Evolutionary conservation across 2,888 invertebrate genomes (phyloP).

Genomic region (Ennomos fuscantarius): DNA sequence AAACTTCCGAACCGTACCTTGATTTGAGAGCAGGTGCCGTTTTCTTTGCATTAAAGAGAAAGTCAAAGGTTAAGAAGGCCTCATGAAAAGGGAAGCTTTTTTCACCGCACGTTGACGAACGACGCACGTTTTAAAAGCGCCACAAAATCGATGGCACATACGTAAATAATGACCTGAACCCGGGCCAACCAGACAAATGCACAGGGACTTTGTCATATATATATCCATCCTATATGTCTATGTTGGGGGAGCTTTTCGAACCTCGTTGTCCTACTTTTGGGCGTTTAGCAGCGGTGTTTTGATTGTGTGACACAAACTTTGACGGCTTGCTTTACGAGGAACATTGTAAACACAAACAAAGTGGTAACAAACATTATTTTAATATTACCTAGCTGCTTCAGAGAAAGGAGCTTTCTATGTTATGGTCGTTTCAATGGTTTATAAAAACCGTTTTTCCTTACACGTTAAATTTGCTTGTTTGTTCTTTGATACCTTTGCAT

Average conservation of each 20-base stretch:
- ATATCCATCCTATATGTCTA: background rate
- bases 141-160: conserved; percentile 13
- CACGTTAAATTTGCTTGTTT: too few relatives aligned
- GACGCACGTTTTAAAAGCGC: conserved; percentile 1
- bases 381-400: too few relatives aligned
- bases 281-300: background rate
- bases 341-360: conserved; percentile 4
- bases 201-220: conserved; percentile 9
- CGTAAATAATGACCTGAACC: conserved; percentile 41
- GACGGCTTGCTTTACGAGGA: background rate
- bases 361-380: background rate
- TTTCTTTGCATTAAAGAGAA: conserved; percentile 33
- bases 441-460: too few relatives aligned
- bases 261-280: background rate
- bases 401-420: too few relatives aligned
- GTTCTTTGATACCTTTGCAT: too few relatives aligned
- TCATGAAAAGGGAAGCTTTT: conserved; percentile 9
- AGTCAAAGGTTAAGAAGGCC: conserved; percentile 33
- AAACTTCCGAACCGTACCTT: conserved; percentile 26
- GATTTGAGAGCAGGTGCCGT: conserved; percentile 34
- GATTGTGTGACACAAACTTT: too few relatives aligned
- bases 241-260: too few relatives aligned
- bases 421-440: too few relatives aligned
- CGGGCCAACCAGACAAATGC: conserved; percentile 42
- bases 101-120: background rate